Percentiles rank a stretch among this genome's conserved stretches.
These are phyloP conservation scores for Esox lucius DNA, from an alignment of 2,797 vertebrate genomes.

Conservation along the genomic window DNA sequence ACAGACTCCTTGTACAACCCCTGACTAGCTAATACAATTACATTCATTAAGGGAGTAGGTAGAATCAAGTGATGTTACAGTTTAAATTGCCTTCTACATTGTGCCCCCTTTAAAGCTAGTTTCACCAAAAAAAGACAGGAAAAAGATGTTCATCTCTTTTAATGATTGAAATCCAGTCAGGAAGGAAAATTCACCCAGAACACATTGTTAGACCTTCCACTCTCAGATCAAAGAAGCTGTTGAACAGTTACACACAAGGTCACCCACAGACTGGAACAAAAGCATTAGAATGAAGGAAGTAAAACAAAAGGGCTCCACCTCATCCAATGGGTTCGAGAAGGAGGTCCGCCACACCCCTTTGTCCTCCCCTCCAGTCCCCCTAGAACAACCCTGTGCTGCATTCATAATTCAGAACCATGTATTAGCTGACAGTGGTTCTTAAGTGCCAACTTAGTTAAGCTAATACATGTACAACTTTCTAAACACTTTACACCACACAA, in stretches of 20 bases:
- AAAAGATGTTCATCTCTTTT: slow-evolving; percentile 61
- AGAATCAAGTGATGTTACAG: too few species aligned
- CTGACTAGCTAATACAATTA: too few species aligned
- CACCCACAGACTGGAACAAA: slow-evolving; percentile 33
- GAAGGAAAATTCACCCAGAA: slow-evolving; percentile 53
- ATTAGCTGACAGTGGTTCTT: slow-evolving; percentile 17
- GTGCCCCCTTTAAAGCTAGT: neutral
- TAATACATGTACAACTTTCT: slow-evolving; percentile 45
- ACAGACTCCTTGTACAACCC: too few species aligned
- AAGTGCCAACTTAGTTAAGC: slow-evolving; percentile 35
- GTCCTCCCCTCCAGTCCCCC: slow-evolving; percentile 20
- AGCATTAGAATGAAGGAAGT: slow-evolving; percentile 12
- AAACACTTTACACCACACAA: slow-evolving; percentile 46
- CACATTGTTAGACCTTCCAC: slow-evolving; percentile 36
- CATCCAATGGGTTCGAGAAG: slow-evolving; percentile 14
- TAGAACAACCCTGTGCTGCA: slow-evolving; percentile 35
- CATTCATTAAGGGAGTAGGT: too few species aligned
- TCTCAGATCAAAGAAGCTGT: slow-evolving; percentile 68
- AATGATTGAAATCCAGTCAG: slow-evolving; percentile 68
- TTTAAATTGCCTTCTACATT: too few species aligned
- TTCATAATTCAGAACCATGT: slow-evolving; percentile 29
- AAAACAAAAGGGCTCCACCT: slow-evolving; percentile 18
- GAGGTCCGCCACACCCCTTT: neutral
- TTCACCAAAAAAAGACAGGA: neutral
- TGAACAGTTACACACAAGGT: slow-evolving; percentile 37